Evolutionary conservation across 2,113 vertebrate species (phyloP).

Genomic region (Pteronura brasiliensis): DNA sequence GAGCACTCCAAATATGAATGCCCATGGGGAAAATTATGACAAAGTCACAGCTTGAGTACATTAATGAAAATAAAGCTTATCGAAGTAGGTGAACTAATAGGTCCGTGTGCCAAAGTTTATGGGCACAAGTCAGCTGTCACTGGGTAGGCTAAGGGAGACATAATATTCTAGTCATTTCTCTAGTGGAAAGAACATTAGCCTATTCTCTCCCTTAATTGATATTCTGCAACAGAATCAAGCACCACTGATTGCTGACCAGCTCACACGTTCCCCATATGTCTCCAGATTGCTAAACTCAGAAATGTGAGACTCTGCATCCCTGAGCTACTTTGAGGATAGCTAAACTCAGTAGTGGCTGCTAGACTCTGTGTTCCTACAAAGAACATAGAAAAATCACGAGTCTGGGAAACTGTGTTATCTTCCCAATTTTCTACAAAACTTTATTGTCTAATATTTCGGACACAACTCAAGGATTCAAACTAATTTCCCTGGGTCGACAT

Average conservation of each 20-base stretch:
- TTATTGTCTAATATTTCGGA: not conserved
- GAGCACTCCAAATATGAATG: conserved; percentile 57
- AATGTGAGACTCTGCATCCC: conserved; percentile 68
- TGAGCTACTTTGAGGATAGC: conserved; percentile 53
- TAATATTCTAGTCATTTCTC: conserved; percentile 76
- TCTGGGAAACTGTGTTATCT: not conserved
- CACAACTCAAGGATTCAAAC: not conserved
- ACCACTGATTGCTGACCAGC: conserved; percentile 77
- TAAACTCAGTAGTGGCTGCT: conserved; percentile 49
- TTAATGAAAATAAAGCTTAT: conserved; percentile 79
- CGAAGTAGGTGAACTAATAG: conserved; percentile 70
- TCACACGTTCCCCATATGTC: conserved; percentile 81
- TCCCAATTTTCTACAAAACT: not conserved
- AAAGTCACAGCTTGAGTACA: conserved; percentile 48
- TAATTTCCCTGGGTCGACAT: not conserved
- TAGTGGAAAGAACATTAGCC: conserved; percentile 73
- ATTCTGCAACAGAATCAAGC: conserved; percentile 76
- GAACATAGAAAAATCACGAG: conserved; percentile 47
- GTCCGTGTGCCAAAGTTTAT: conserved; percentile 76
- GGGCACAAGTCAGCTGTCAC: conserved; percentile 77
- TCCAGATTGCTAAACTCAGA: conserved; percentile 75
- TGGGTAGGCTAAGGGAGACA: conserved; percentile 68
- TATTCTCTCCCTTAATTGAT: conserved; percentile 80
- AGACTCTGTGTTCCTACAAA: conserved; percentile 44
- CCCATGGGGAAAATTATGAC: conserved; percentile 36